Conservation (phyloP, 2,888 invertebrate species). For the Chrysolina americana region DNA sequence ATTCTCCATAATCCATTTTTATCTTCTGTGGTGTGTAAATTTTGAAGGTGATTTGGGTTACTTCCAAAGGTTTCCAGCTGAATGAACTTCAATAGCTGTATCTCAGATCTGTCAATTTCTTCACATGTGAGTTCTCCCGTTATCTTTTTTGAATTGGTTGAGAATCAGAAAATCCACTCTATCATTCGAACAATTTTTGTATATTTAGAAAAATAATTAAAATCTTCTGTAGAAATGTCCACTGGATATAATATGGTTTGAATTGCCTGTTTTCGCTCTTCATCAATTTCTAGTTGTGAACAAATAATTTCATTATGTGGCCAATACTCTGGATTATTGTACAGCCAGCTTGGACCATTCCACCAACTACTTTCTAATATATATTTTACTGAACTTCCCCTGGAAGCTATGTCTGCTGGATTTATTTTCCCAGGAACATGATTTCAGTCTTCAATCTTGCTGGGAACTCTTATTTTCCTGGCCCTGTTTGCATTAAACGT, state of each 20-base stretch:
- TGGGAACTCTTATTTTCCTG: background rate
- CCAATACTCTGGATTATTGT: background rate
- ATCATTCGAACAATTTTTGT: slow-evolving; percentile 2
- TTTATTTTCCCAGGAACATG: slow-evolving; percentile 15
- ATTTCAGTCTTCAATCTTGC: background rate
- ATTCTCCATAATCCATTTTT: background rate
- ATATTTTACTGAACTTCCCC: too few relatives aligned
- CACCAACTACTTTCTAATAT: too few relatives aligned
- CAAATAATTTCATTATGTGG: background rate
- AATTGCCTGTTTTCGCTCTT: background rate
- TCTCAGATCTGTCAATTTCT: background rate
- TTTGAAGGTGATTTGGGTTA: background rate
- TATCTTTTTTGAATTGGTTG: background rate
- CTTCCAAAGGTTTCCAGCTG: background rate
- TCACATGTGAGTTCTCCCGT: background rate
- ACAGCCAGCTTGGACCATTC: too few relatives aligned
- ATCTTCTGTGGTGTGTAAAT: background rate
- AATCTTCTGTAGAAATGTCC: background rate
- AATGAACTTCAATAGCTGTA: background rate
- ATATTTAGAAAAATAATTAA: slow-evolving; percentile 4
- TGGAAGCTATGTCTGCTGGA: background rate
- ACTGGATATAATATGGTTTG: background rate
- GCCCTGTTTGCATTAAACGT: slow-evolving; percentile 24
- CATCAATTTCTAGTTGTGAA: background rate
- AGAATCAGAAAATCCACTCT: background rate